A percentile compares a stretch with the other conserved stretches of the same genome.
phyloP scores from a whole-genome alignment of 1,140 invertebrate species.

The Bombus terrestris region DNA sequence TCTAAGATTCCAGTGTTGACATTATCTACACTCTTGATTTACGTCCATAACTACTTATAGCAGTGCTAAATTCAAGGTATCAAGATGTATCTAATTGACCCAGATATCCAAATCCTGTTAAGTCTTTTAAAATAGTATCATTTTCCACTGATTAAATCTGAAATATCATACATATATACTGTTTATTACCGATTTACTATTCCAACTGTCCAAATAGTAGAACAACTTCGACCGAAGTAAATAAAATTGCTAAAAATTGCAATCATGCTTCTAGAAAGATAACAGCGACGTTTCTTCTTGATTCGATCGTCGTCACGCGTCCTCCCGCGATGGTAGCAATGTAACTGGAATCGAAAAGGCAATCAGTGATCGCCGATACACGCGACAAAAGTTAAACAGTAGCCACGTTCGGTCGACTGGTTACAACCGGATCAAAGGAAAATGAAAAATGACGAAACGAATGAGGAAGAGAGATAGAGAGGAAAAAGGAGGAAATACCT shows the following conservation, averaged over 20 bases:
- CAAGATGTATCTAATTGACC: no score
- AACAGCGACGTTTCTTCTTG: background rate
- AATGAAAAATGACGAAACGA: background rate
- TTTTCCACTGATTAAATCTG: background rate
- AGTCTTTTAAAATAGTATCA: background rate
- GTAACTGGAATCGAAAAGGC: slow-evolving; percentile 33
- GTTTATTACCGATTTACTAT: no score
- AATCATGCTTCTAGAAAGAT: background rate
- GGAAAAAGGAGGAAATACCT: background rate
- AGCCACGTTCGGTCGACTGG: background rate
- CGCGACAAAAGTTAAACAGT: slow-evolving; percentile 30
- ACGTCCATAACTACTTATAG: no score
- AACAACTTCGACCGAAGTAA: no score
- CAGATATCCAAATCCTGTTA: no score
- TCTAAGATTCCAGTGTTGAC: no score
- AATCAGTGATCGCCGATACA: slow-evolving; percentile 60
- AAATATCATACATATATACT: no score
- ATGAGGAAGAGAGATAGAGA: background rate
- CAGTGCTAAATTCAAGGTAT: no score
- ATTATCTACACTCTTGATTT: no score
- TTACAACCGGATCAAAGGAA: slow-evolving; percentile 11
- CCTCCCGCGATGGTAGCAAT: background rate
- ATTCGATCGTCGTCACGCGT: background rate
- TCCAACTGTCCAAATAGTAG: no score
- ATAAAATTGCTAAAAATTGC: background rate